Conservation (phyloP, 2,888 invertebrate species). For the Xanthia icteritia region DNA sequence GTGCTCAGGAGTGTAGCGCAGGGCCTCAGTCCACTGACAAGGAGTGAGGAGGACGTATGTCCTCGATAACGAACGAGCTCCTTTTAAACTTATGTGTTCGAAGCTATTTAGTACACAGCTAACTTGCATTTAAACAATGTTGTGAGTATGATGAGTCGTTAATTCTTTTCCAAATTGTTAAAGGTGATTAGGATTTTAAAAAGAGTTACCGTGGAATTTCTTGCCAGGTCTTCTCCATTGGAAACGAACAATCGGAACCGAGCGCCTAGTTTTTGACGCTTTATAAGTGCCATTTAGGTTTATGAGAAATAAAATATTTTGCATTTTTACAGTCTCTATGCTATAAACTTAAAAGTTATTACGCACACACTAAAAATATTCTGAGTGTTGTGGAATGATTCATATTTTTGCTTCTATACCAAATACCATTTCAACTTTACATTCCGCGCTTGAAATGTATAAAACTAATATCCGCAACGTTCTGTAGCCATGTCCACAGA, state of each 20-base stretch:
- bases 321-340: not conserved
- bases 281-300: too few species aligned
- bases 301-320: too few species aligned
- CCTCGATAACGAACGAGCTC: not conserved
- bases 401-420: not conserved
- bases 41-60: not conserved
- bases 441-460: not conserved
- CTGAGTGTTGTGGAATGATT: not conserved
- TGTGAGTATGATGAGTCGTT: not conserved
- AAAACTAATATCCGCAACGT: not conserved
- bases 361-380: not conserved
- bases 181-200: not conserved
- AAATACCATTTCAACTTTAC: slow-evolving; percentile 9
- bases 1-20: not conserved
- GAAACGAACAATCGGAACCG: too few species aligned
- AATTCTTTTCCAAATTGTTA: not conserved
- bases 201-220: too few species aligned
- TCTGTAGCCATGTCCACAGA: not conserved
- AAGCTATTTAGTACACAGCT: too few species aligned
- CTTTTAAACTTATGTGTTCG: too few species aligned
- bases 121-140: not conserved
- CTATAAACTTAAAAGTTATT: not conserved
- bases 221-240: too few species aligned
- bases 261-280: too few species aligned
- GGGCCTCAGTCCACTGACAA: not conserved